A percentile compares a stretch with the other conserved stretches of the same genome.
Evolutionary conservation across 2,113 vertebrate species (phyloP).

Genomic region (Emydocephalus ijimae): DNA sequence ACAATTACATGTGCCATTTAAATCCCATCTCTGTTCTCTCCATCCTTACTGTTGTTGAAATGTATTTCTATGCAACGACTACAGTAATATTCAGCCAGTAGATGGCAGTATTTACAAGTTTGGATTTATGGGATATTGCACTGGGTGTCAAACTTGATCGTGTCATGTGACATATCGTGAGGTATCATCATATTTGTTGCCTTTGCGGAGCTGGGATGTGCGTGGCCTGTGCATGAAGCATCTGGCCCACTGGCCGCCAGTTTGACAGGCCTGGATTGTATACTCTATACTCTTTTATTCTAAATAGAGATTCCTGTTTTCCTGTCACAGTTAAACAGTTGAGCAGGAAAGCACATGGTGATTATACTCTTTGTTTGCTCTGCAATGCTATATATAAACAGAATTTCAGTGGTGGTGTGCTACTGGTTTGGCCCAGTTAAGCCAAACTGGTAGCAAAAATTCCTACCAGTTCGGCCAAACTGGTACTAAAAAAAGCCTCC

Average conservation of each 20-base stretch:
- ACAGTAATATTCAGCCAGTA: background rate
- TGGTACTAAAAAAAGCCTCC: too few relatives aligned
- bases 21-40: background rate
- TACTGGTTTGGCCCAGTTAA: too few relatives aligned
- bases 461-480: too few relatives aligned
- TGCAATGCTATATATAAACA: background rate
- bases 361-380: background rate
- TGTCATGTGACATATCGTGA: too few relatives aligned
- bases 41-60: background rate
- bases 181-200: too few relatives aligned
- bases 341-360: background rate
- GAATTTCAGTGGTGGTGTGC: background rate
- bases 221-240: too few relatives aligned
- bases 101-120: background rate
- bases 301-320: background rate
- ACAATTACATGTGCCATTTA: background rate
- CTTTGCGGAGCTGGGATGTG: too few relatives aligned
- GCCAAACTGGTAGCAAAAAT: too few relatives aligned
- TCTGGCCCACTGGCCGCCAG: too few relatives aligned
- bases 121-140: background rate
- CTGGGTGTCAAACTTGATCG: too few relatives aligned
- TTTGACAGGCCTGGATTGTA: too few relatives aligned
- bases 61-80: background rate
- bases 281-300: background rate
- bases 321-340: background rate